Base-by-base conservation (phyloP, 2,888 invertebrate species). In the Shargacucullia verbasci region DNA sequence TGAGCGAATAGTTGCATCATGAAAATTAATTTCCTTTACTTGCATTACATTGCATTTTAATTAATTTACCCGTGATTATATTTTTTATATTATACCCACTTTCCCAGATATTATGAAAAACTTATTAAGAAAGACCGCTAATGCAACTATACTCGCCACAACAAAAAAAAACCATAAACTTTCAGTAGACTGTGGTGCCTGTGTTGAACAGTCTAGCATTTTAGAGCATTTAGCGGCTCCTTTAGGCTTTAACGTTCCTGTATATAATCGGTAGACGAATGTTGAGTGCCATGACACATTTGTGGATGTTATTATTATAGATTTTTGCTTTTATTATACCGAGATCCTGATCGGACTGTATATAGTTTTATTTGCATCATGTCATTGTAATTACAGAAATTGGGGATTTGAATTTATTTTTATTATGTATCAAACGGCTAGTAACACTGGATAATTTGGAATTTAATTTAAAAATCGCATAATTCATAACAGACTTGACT, bases 181-280 rank as follows among this genome's bases (percentile, higher is more conserved):
- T 52, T 45, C 4, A 7, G 43, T 69, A 67, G 75, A 80, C 72
- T 78, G 79, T 83, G 91, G 92, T 91, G 92, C 91, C 90, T 83
- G 61, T 80, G 80, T 84, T 78, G 76, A 82, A 80, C 77, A 76
- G 76, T 79, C 79, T 89, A 87, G 92, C 92, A 92, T 92, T 92
- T 91, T 90, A 89, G 87, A 87, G 92, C 92, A 92, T 92, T 92
- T 92, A 91, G 87, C 80, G 81, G 85, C 82, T 85, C 68, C 67
- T 73, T 29, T 83, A 79, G 74, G 55, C 60, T 62, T 68, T 41
- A 44, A 62, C 33, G 49, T 65, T 58, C 47, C 68, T 74, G 59
- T 78, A 76, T 60, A 72, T 78, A 80, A 79, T 74, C 70, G 79
- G 76, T 79, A 72, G 79, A 77, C 68, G 66, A 78, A 65, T 59